Base-by-base conservation (phyloP, 2,888 invertebrate genomes). In the Mellilla xanthometata region DNA sequence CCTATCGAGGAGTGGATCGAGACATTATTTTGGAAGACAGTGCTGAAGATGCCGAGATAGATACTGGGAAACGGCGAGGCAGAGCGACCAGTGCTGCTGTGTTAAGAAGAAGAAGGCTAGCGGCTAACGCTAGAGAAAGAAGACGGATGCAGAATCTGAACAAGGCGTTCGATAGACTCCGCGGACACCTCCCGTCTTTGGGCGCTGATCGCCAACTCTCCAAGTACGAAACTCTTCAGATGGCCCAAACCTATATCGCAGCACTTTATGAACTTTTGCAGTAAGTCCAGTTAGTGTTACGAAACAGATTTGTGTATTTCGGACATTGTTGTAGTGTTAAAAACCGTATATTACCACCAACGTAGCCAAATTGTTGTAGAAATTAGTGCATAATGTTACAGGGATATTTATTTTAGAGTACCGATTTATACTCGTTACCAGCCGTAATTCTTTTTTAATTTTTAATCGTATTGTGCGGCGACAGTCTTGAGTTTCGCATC, bases 181-280 rank as follows among this genome's bases (percentile, higher is more conserved):
- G 98, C 30, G 94, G 95, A 2, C 97, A 97, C 58, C 90, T 98
- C n/a, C 98, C 98, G 0, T 96, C 96, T 0, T 84, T 97, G 44
- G 96, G 97, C 3, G 96, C 97, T 68, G 97, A 98, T 71, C 92
- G 97, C 28, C 97, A 98, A 72, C 85, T 98, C 39, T 97, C 97
- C 23, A 98, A 98, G 77, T 98, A 97, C 80, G 98, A 98, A 79
- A 98, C 98, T 0, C 91, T 98, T 1, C 98, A 98, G 83, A 98
- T 98, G 98, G 98, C 98, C 0, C 98, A 98, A 76, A 97, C 96
- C 0, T 98, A 98, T 78, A 98, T 98, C 65, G 92, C 95, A 1
- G 97, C 97, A 0, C 87, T 98, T 2, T 95, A 96, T 68, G 98
- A 98, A 76, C 85, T 98, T 0, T 83, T 98, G 35, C 94, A 94